Evolutionary conservation across 2,888 invertebrate genomes (phyloP), one percentile per base, ranked within the genome.

Genomic region (Margaritifera margaritifera): DNA sequence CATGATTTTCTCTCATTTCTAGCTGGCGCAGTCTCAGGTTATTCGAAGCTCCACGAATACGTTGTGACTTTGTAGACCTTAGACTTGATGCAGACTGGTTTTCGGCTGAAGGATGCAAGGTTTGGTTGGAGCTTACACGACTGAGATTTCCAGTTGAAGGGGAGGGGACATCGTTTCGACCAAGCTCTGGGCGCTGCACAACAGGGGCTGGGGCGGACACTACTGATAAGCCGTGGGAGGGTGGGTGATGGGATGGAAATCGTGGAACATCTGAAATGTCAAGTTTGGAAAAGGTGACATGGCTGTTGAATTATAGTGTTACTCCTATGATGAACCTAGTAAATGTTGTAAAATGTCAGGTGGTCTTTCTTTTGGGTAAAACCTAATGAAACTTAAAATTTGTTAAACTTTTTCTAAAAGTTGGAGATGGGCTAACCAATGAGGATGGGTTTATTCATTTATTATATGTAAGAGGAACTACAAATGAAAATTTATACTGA

Each of bases 151-250:
- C 67, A 19, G 67, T 68, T 19, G 76, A 72, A 51, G 74, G 62
- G 55, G 69, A 68, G 56, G 72, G 54, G 53, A 72, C 63, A 27
- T 71, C 62, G 50, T 77, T 77, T 8, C 69, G 70, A 11, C 76
- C 77, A 15, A 84, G 72, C 52, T 87, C 88, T 51, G 86, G 87
- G 64, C 87, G 79, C 71, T 86, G 84, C 57, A 86, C 76, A 67
- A 89, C 86, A 31, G 89, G 88, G 55, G 88, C 88, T 66, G 89
- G 88, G 62, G 88, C 88, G 55, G 89, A 89, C 68, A 88, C 86
- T 69, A 89, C 87, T 66, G 88, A 88, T 67, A 88, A 80, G 67
- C 86, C 84, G 4, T 42, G 42, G 57, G 75, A 77, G 63, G 84
- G 79, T 61, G 79, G 76, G 68, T 81, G 78, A 71, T 81, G 80